phyloP scores from a whole-genome alignment of 2,888 invertebrate species.

The Parapristionchus giblindavisi region DNA sequence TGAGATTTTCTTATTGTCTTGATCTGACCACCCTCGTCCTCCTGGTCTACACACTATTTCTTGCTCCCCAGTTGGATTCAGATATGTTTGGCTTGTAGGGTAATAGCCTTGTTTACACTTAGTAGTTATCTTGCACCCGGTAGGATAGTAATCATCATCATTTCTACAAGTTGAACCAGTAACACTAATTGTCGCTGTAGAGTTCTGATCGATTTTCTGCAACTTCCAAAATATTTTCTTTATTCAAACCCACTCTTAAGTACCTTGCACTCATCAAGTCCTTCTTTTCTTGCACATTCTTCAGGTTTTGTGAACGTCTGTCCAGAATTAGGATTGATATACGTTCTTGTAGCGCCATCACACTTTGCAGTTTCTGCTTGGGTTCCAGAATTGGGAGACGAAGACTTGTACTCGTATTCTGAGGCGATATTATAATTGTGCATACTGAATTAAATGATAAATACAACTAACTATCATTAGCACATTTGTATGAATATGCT shows the following conservation, averaged over 20 bases:
- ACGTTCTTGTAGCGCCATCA: conserved; percentile 8
- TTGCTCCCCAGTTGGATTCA: conserved; percentile 33
- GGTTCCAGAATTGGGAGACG: not conserved
- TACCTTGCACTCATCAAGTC: conserved; percentile 25
- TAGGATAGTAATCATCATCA: conserved; percentile 28
- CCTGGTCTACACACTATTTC: not conserved
- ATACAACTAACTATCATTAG: conserved; percentile 11
- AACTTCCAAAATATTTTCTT: not conserved
- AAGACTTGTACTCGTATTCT: conserved; percentile 20
- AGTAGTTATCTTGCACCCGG: conserved; percentile 19
- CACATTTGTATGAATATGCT: conserved; percentile 6
- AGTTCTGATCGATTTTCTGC: conserved; percentile 18
- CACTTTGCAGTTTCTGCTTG: conserved; percentile 16
- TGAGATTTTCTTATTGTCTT: not conserved
- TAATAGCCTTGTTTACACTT: conserved; percentile 36
- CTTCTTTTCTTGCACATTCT: conserved; percentile 14
- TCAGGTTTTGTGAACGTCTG: not conserved
- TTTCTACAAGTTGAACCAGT: not conserved
- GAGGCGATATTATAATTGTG: not conserved
- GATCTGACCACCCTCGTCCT: conserved; percentile 21
- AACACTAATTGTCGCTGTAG: not conserved
- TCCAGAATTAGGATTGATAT: conserved; percentile 7
- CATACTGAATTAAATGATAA: not conserved
- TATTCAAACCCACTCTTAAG: not conserved
- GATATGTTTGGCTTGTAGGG: conserved; percentile 22